phyloP scores from a whole-genome alignment of 1,140 invertebrate genomes.

The Scaptodrosophila lebanonensis region DNA sequence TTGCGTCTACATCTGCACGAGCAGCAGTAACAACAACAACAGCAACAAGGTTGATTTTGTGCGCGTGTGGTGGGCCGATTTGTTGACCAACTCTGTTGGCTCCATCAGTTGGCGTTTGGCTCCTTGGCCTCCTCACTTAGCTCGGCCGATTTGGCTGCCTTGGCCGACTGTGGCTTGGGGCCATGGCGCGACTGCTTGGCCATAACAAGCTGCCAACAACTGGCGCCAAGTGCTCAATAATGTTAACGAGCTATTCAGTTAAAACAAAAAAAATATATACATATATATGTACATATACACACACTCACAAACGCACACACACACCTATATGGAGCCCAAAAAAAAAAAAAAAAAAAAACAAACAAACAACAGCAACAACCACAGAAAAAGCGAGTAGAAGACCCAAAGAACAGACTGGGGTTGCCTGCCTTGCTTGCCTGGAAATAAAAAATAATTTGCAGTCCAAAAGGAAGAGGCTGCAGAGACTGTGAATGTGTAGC shows the following conservation, averaged over 20 bases:
- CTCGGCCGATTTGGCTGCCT: not conserved
- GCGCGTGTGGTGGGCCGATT: conserved; percentile 60
- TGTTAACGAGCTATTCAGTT: conserved; percentile 77
- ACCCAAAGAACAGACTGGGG: conserved; percentile 20
- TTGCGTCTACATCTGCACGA: too few relatives aligned
- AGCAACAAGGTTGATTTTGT: not conserved
- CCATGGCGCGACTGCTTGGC: conserved; percentile 60
- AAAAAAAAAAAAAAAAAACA: conserved; percentile 19
- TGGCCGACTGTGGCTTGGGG: conserved; percentile 34
- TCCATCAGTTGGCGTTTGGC: conserved; percentile 46
- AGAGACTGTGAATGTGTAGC: not conserved
- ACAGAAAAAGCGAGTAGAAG: conserved; percentile 53
- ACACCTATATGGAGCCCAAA: conserved; percentile 8
- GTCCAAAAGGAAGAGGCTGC: too few relatives aligned
- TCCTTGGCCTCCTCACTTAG: conserved; percentile 29
- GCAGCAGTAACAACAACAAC: not conserved
- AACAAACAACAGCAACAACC: conserved; percentile 21
- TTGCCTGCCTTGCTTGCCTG: conserved; percentile 5
- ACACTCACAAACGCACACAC: conserved; percentile 1
- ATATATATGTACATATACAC: conserved; percentile 29
- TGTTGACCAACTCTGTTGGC: conserved; percentile 48
- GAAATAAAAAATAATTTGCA: conserved; percentile 76
- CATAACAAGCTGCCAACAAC: conserved; percentile 76
- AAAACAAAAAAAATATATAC: conserved; percentile 57
- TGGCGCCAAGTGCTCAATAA: conserved; percentile 77